Base-by-base conservation (phyloP, 2,888 invertebrate species). In the Venusia cambrica region DNA sequence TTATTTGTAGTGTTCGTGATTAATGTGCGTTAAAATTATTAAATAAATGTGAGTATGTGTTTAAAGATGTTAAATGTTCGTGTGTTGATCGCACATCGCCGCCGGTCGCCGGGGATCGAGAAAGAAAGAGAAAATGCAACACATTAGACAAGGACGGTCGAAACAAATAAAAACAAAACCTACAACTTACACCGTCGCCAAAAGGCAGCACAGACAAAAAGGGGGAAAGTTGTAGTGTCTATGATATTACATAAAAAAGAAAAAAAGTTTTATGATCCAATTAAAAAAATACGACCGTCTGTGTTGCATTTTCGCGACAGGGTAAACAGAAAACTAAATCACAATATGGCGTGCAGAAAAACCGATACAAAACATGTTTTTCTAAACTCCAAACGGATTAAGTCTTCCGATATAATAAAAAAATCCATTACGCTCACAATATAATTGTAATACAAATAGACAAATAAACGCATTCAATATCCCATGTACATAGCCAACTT, bases 51-150 rank as follows among this genome's bases (percentile, higher is more conserved):
- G 12, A 2, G 6, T 13, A 3, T 24, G 5, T 14, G 7, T 6
- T 24, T 14, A 8, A 3, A 8, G 8, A 5, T 14, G 6, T 22
- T 2, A 24, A 5, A 13, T 19, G 19, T 1, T 24, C 7, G 4
- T 31, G 28, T 37, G 10, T 38, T 27, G 40, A 7, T 48, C 28
- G 42, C 36, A 38, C 29, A 42, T 51, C 52, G 54, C 48, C 54
- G 32, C 31, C 63, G 53, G 34, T 43, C 44, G 45, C 52, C 40
- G 47, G 55, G 45, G 15, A 84, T 84, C 83, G 83, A 84, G 76
- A 83, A 83, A 81, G 67, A 73, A 70, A 81, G 64, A 78, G 83
- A 87, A 87, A 85, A 87, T 87, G 87, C 87, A 87, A 87, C 87
- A 87, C 85, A 55, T 87, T 80, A 87, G 57, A 53, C 20, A 22